phyloP scores from a whole-genome alignment of 53 echinoderm and acorn worm genomes.

The Arbacia lixula region DNA sequence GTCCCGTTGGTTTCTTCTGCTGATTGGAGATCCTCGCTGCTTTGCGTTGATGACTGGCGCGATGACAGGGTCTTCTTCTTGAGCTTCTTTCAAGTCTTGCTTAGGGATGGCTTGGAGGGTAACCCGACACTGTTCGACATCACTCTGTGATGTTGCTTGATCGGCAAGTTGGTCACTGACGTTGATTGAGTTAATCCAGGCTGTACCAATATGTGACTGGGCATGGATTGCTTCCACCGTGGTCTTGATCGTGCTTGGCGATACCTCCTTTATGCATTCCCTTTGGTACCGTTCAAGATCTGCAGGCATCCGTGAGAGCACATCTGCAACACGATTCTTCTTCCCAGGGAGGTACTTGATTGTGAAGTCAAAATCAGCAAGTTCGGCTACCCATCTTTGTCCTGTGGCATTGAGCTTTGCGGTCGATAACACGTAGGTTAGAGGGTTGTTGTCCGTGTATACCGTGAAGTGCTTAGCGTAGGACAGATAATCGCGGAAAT shows the following conservation, averaged over 20 bases:
- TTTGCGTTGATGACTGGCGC: conserved; percentile 31
- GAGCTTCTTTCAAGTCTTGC: conserved; percentile 48
- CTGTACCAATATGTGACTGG: too few relatives aligned
- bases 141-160: too few relatives aligned
- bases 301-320: conserved; percentile 24
- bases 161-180: too few relatives aligned
- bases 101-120: neutral
- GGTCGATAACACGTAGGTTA: conserved; percentile 55
- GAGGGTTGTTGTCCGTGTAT: conserved; percentile 45
- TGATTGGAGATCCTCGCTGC: neutral
- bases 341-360: conserved; percentile 55
- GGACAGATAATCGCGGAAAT: conserved; percentile 52
- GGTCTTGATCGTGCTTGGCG: too few relatives aligned
- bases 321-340: conserved; percentile 58
- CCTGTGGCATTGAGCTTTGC: conserved; percentile 68
- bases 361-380: conserved; percentile 58
- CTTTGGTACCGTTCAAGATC: neutral
- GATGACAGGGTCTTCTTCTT: conserved; percentile 43
- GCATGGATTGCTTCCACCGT: too few relatives aligned
- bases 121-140: too few relatives aligned
- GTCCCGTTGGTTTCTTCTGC: too few relatives aligned
- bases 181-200: neutral
- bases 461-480: conserved; percentile 33
- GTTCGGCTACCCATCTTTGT: conserved; percentile 66
- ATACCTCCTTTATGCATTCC: conserved; percentile 30